phyloP scores from a whole-genome alignment of 2,888 invertebrate genomes.

The Panopea generosa region DNA sequence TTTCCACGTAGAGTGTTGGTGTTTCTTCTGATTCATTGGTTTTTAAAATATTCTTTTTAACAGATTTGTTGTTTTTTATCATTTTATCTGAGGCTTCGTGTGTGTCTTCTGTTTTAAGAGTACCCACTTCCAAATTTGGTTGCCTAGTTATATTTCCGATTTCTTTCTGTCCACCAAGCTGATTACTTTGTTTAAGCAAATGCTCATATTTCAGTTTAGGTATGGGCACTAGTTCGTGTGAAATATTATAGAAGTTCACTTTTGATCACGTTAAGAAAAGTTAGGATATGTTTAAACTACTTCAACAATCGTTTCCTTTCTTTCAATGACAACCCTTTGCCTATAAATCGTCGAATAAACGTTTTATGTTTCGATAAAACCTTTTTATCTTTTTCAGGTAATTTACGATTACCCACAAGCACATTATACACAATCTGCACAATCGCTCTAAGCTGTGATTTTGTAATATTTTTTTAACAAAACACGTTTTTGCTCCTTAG shows the following conservation, averaged over 20 bases:
- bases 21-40: neutral
- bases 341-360: slow-evolving; percentile 35
- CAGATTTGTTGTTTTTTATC: neutral
- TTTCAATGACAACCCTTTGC: slow-evolving; percentile 17
- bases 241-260: slow-evolving; percentile 29
- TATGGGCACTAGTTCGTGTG: slow-evolving; percentile 33
- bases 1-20: slow-evolving; percentile 26
- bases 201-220: slow-evolving; percentile 39
- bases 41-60: neutral
- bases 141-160: neutral
- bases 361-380: slow-evolving; percentile 20
- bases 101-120: too few relatives aligned
- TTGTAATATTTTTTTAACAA: slow-evolving; percentile 29
- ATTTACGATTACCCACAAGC: slow-evolving; percentile 8
- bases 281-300: slow-evolving; percentile 30
- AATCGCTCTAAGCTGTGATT: slow-evolving; percentile 31
- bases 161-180: slow-evolving; percentile 6
- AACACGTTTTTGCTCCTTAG: slow-evolving; percentile 21
- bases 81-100: neutral
- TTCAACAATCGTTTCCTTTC: slow-evolving; percentile 25
- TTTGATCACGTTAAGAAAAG: slow-evolving; percentile 26
- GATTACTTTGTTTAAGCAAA: slow-evolving; percentile 10
- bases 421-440: slow-evolving; percentile 45
- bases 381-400: slow-evolving; percentile 20
- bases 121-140: too few relatives aligned